A percentile compares a stretch with the other conserved stretches of the same genome.
phyloP scores from a whole-genome alignment of 2,888 invertebrate genomes.

The Helobdella robusta region DNA sequence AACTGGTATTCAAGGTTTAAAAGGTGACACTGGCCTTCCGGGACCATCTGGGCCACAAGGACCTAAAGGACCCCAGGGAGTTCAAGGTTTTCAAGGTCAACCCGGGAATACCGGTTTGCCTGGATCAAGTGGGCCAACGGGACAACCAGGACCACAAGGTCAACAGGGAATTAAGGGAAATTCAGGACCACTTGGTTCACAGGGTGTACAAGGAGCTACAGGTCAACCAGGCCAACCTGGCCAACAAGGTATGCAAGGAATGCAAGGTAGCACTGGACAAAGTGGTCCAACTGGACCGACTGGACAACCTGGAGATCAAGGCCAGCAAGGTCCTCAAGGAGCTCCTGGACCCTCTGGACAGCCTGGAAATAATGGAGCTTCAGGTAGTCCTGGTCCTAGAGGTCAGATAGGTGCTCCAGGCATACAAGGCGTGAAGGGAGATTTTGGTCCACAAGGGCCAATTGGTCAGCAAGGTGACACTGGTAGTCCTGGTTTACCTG shows the following conservation, averaged over 20 bases:
- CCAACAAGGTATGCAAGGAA: conserved; percentile 3
- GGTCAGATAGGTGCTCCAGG: conserved; percentile 8
- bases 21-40: conserved; percentile 15
- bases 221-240: neutral
- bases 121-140: neutral
- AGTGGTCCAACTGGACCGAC: neutral
- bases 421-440: no score
- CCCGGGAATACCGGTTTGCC: conserved; percentile 3
- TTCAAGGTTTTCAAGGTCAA: conserved; percentile 11
- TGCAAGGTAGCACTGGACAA: conserved; percentile 5
- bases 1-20: conserved; percentile 1
- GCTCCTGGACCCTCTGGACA: conserved; percentile 18
- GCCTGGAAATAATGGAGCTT: no score
- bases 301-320: conserved; percentile 10
- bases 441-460: no score
- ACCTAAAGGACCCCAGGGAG: conserved; percentile 10
- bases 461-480: conserved; percentile 22
- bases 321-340: neutral
- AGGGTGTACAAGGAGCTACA: neutral
- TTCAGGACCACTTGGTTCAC: neutral
- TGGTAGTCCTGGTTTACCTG: conserved; percentile 27
- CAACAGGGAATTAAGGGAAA: neutral
- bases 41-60: conserved; percentile 31
- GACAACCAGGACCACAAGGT: neutral
- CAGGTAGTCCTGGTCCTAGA: neutral